phyloP scores from a whole-genome alignment of 2,888 invertebrate genomes.

The Rambutsinella grinnellia region DNA sequence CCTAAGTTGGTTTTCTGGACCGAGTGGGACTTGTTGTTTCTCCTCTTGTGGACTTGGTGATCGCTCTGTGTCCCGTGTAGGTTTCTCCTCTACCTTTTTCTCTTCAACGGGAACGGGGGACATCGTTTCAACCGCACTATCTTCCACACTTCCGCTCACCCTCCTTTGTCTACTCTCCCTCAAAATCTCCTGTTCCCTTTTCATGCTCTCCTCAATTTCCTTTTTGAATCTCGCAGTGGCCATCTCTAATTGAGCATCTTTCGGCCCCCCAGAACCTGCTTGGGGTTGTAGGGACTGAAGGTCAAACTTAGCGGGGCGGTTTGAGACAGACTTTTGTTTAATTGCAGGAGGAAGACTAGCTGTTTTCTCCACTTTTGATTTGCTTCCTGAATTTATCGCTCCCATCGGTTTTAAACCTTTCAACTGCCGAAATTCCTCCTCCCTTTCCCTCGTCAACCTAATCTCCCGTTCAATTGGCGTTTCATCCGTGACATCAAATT shows the following conservation, averaged over 20 bases:
- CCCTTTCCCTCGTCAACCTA: constrained; percentile 71
- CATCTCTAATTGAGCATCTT: constrained; percentile 60
- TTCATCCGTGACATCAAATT: constrained; percentile 67
- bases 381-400: neutral
- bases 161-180: constrained; percentile 50
- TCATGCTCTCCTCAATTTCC: constrained; percentile 64
- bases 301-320: constrained; percentile 29
- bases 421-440: constrained; percentile 70
- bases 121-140: neutral
- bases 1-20: constrained; percentile 16
- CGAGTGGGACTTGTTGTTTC: neutral
- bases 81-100: neutral
- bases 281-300: constrained; percentile 2
- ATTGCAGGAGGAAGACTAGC: constrained; percentile 6
- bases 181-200: constrained; percentile 62
- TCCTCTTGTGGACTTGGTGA: neutral
- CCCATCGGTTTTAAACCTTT: neutral
- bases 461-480: constrained; percentile 73
- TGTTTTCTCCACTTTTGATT: neutral
- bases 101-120: neutral
- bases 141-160: neutral
- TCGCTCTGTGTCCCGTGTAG: neutral
- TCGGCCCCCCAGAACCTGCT: neutral
- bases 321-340: constrained; percentile 14
- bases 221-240: constrained; percentile 63